phyloP scores from a whole-genome alignment of 1,140 invertebrate genomes.

The Cotesia vestalis region DNA sequence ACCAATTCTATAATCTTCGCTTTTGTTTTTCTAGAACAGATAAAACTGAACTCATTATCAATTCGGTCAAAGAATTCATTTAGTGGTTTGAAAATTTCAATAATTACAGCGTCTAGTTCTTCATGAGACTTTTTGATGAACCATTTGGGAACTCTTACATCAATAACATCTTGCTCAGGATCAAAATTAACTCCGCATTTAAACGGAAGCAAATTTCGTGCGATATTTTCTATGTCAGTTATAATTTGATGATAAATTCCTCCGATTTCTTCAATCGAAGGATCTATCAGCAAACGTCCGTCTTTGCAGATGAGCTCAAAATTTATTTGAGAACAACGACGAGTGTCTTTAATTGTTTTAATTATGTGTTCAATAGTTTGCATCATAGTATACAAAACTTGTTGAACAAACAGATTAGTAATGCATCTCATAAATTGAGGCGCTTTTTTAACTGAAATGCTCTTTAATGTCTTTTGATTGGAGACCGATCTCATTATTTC shows the following conservation, averaged over 20 bases:
- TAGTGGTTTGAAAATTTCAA: constrained; percentile 50
- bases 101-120: constrained; percentile 48
- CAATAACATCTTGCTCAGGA: constrained; percentile 43
- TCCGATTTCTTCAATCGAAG: constrained; percentile 52
- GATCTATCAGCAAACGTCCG: constrained; percentile 49
- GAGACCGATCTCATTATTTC: constrained; percentile 46
- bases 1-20: constrained; percentile 40
- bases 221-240: constrained; percentile 49
- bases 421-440: constrained; percentile 51
- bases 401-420: constrained; percentile 55
- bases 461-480: constrained; percentile 39
- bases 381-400: constrained; percentile 58
- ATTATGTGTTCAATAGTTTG: constrained; percentile 57
- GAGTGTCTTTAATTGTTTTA: constrained; percentile 45
- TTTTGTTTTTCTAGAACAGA: constrained; percentile 37
- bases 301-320: constrained; percentile 54
- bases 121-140: constrained; percentile 52
- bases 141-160: constrained; percentile 55
- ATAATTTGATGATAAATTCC: constrained; percentile 52
- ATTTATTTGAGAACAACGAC: constrained; percentile 52
- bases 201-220: constrained; percentile 57
- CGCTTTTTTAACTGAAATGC: constrained; percentile 31
- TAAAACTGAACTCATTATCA: constrained; percentile 38
- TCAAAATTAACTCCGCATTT: constrained; percentile 45
- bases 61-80: constrained; percentile 45